Conservation (phyloP, 2,113 vertebrate species). For the Thryonomys swinderianus region DNA sequence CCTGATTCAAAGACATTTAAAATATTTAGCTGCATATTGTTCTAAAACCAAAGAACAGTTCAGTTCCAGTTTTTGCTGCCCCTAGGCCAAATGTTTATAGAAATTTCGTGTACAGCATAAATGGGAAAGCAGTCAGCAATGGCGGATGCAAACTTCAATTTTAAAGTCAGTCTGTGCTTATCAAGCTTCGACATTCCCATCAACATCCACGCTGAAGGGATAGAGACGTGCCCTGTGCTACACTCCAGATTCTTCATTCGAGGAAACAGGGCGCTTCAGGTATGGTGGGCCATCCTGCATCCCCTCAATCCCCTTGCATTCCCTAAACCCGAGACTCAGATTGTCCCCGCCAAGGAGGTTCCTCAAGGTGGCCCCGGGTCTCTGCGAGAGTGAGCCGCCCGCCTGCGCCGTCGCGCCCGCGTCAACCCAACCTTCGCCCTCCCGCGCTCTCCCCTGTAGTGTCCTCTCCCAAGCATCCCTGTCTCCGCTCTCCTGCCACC, state of each 20-base stretch:
- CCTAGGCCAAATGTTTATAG: background rate
- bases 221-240: background rate
- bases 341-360: background rate
- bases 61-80: background rate
- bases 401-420: background rate
- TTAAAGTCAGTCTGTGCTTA: background rate
- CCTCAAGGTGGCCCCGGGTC: background rate
- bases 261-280: too few relatives aligned
- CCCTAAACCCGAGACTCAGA: accelerated
- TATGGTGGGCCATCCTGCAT: too few relatives aligned
- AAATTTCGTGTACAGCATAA: background rate
- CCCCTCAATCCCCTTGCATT: too few relatives aligned
- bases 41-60: too few relatives aligned
- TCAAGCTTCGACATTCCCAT: background rate
- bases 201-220: background rate
- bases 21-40: background rate
- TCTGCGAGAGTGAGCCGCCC: background rate
- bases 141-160: background rate
- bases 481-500: background rate
- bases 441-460: too few relatives aligned
- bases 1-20: background rate
- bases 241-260: background rate
- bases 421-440: background rate
- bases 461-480: background rate
- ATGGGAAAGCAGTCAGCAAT: background rate